These are phyloP conservation scores for Hyalella azteca DNA, from an alignment of 2,888 invertebrate genomes.

Conservation along the genomic window DNA sequence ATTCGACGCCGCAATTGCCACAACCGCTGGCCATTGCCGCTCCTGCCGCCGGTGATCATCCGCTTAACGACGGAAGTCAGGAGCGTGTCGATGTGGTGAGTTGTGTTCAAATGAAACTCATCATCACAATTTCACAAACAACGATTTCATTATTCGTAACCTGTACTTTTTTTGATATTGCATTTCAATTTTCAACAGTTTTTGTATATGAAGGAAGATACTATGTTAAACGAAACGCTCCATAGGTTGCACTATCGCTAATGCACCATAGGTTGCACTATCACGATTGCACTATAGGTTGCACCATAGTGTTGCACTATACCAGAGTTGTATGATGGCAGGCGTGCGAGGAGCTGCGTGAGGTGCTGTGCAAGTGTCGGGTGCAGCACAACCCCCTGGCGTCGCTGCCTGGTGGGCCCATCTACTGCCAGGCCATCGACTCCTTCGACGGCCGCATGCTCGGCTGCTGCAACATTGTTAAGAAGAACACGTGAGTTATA, in stretches of 20 bases:
- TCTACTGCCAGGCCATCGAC: conserved; percentile 57
- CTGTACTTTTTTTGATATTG: neutral
- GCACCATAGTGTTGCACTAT: too few relatives aligned
- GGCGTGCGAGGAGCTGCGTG: conserved; percentile 49
- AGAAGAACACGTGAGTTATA: conserved; percentile 50
- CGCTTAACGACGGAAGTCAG: neutral
- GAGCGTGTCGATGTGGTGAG: neutral
- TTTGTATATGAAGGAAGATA: too few relatives aligned
- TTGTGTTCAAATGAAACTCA: too few relatives aligned
- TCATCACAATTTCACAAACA: neutral
- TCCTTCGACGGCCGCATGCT: conserved; percentile 58
- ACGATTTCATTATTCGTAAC: neutral
- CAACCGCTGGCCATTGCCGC: conserved; percentile 49
- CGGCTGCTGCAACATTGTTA: conserved; percentile 58
- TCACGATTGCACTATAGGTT: too few relatives aligned
- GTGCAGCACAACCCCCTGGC: conserved; percentile 49
- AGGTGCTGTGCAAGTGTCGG: conserved; percentile 55
- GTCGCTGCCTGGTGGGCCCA: conserved; percentile 41
- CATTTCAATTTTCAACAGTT: too few relatives aligned
- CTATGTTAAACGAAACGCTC: too few relatives aligned
- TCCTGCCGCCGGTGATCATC: neutral
- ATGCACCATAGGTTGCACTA: too few relatives aligned
- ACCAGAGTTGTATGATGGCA: conserved; percentile 4
- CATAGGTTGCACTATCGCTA: too few relatives aligned
- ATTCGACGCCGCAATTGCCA: conserved; percentile 27